Evolutionary conservation across 2,888 invertebrate genomes (phyloP), one percentile per base, ranked within the genome.

Genomic region (Hemistola chrysoprasaria): DNA sequence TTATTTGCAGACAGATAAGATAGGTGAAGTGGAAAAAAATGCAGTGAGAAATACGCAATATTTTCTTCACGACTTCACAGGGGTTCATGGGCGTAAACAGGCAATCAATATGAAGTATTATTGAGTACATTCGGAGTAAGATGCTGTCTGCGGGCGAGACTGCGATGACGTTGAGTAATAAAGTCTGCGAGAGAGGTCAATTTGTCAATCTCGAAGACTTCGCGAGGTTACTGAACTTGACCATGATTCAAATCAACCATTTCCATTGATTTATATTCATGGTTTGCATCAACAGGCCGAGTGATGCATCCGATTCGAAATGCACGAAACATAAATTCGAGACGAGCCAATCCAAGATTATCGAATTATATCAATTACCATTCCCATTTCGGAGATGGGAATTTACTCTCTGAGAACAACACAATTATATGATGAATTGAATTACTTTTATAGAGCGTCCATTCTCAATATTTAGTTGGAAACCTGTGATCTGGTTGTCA

Each of bases 261-360:
- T 72, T 68, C 65, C 67, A 75, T 69, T 76, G 78, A 79, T 81
- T 80, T 77, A 75, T 75, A 76, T 77, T 76, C 74, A 72, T 55
- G 59, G 57, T 68, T 65, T 72, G 71, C 72, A 67, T 65, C 61
- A 57, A 53, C 55, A 54, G 62, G 65, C 52, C 56, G 58, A 28
- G 57, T 66, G 61, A 61, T 59, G 54, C 43, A 53, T 57, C 53
- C 52, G 50, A 52, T 57, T 58, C 45, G 56, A 63, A 62, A 64
- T 47, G 44, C 54, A 47, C 45, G 37, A 58, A 62, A 64, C 54
- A 58, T 59, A 56, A 59, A 61, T 59, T 43, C 49, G 50, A 62
- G 60, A 56, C 48, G 50, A 53, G 52, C 33, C 40, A 34, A 47
- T 53, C 33, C 40, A 34, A 47, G 43, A 46, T 38, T 37, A 54